Evolutionary conservation across 2,797 vertebrate genomes (phyloP), one percentile per base, ranked within the genome.

Genomic region (Peromyscus attwateri): DNA sequence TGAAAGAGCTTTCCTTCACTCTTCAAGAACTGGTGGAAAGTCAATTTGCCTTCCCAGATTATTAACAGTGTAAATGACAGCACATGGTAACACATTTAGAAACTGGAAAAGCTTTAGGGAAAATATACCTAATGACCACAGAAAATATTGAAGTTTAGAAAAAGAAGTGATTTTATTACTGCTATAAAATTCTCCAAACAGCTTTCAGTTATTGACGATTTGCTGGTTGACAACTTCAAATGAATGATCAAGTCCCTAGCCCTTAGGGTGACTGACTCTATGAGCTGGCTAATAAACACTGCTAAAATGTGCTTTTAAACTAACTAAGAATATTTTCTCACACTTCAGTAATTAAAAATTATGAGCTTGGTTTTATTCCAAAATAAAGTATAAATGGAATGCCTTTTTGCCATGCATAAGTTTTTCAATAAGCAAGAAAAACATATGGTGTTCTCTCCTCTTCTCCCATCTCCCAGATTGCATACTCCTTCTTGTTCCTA

Each of bases 281-380:
- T 93, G 52, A 97, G 37, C 77, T 97, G 71, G 29, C 62, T 94
- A 80, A 92, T 92, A 87, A 95, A 85, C 55, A 96, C 40, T 29
- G 89, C 52, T 95, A 95, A 96, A 92, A 76, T 70, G 55, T 94
- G 93, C 95, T 97, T 98, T 95, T 82, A 97, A 96, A 85, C 85
- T 66, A 97, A 91, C 70, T 94, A 92, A 94, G 73, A 80, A 89
- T 96, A 93, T 89, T 96, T 96, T 92, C 25, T 97, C 73, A 95
- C 37, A 83, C 55, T 84, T 95, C 66, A 87, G 81, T 93, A 81
- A 94, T 97, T 94, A 97, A 96, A 95, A 96, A 89, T 94, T 93
- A 71, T 90, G 40, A 88, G 16, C 55, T 93, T 97, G 84, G 25
- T 82, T 90, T 92, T 92, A 94, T 91, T 92, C 60, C 88, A 92